Evolutionary conservation across 2,113 vertebrate species (phyloP).

Genomic region (Electrona antarctica): DNA sequence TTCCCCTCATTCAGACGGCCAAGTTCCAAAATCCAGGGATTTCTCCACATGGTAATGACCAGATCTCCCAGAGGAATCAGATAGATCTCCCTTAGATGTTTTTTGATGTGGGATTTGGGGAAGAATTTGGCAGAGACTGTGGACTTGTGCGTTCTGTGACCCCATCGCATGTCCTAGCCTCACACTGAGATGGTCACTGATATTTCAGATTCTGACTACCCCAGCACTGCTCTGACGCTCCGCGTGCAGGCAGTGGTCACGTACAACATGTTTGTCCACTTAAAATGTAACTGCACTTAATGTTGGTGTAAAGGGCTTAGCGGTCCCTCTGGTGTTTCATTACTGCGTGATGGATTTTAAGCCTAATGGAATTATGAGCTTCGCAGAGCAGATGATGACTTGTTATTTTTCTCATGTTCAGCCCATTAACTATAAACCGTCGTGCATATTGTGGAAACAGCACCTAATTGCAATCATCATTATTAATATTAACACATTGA

Average conservation of each 20-base stretch:
- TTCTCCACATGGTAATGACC: constrained; percentile 58
- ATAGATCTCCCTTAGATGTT: constrained; percentile 51
- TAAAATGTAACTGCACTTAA: too few relatives aligned
- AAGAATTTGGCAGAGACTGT: constrained; percentile 57
- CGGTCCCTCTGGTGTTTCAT: too few relatives aligned
- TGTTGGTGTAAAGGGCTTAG: too few relatives aligned
- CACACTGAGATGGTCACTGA: constrained; percentile 47
- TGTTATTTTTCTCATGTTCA: too few relatives aligned
- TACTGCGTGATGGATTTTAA: too few relatives aligned
- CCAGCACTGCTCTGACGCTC: constrained; percentile 20
- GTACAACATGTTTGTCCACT: too few relatives aligned
- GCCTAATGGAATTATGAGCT: too few relatives aligned
- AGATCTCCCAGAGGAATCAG: constrained; percentile 48
- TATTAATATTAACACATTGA: too few relatives aligned
- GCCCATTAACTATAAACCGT: too few relatives aligned
- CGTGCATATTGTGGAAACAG: too few relatives aligned
- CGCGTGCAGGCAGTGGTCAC: constrained; percentile 1
- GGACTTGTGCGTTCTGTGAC: constrained; percentile 34
- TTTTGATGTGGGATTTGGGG: constrained; percentile 55
- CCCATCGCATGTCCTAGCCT: constrained; percentile 36
- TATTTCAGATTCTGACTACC: constrained; percentile 28
- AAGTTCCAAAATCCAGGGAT: constrained; percentile 53
- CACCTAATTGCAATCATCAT: too few relatives aligned
- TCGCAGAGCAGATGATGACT: too few relatives aligned
- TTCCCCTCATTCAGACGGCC: constrained; percentile 32